Evolutionary conservation across 1,140 invertebrate genomes (phyloP).

Genomic region (Cyclina sinensis): DNA sequence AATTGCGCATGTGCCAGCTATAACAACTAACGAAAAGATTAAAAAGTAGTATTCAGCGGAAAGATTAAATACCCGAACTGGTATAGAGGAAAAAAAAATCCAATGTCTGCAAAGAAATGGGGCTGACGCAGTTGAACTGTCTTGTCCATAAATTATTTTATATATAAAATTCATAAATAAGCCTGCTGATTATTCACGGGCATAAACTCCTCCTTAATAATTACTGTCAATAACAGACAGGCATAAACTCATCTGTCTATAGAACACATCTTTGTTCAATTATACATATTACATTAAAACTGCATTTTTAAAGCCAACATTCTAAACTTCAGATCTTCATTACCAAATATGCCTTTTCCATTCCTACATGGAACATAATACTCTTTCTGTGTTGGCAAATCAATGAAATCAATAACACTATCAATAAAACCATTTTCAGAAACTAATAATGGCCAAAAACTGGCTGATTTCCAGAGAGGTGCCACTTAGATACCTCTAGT

Average conservation of each 20-base stretch:
- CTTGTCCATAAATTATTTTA: no score
- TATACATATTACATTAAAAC: background rate
- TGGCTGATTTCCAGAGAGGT: constrained; percentile 32
- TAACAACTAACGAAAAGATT: no score
- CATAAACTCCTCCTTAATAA: background rate
- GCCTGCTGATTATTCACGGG: background rate
- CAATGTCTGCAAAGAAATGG: no score
- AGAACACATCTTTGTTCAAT: background rate
- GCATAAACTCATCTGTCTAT: background rate
- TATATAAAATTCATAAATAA: no score
- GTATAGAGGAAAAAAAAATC: no score
- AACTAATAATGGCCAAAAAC: constrained; percentile 46
- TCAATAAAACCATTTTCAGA: constrained; percentile 14
- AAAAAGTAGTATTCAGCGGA: no score
- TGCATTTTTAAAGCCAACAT: constrained; percentile 57
- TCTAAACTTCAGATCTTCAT: constrained; percentile 40
- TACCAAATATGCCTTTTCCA: constrained; percentile 55
- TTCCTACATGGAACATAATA: constrained; percentile 41
- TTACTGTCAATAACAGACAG: background rate
- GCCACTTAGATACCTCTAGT: constrained; percentile 24
- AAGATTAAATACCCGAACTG: no score
- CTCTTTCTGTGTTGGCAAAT: constrained; percentile 30
- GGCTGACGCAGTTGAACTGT: no score
- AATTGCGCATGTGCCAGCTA: no score
- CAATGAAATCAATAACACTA: constrained; percentile 23